Evolutionary conservation across 2,888 invertebrate species (phyloP).

Genomic region (Blastobasis adustella): DNA sequence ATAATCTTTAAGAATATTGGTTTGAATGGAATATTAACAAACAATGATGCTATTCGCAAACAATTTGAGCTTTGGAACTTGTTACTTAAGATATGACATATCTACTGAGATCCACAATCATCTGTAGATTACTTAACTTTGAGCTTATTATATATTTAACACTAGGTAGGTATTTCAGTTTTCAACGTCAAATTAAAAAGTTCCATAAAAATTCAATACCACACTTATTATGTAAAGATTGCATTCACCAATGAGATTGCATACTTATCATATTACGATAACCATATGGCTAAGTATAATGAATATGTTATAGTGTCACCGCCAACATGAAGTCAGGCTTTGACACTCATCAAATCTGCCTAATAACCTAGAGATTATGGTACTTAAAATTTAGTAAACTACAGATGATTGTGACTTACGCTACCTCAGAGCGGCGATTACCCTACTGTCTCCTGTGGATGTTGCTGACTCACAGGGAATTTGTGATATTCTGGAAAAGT

Average conservation of each 20-base stretch:
- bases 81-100: slow-evolving; percentile 52
- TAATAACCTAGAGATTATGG: too few relatives aligned
- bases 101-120: slow-evolving; percentile 72
- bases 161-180: too few relatives aligned
- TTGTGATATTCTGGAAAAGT: slow-evolving; percentile 88
- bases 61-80: slow-evolving; percentile 48
- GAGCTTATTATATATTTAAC: neutral
- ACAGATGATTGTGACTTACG: slow-evolving; percentile 69
- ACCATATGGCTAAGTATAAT: too few relatives aligned
- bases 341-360: too few relatives aligned
- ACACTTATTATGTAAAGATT: too few relatives aligned
- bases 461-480: slow-evolving; percentile 74
- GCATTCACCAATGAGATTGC: too few relatives aligned
- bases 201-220: too few relatives aligned
- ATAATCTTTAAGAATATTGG: slow-evolving; percentile 60
- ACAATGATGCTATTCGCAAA: slow-evolving; percentile 26
- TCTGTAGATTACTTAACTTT: slow-evolving; percentile 64
- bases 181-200: too few relatives aligned
- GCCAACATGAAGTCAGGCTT: too few relatives aligned
- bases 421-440: slow-evolving; percentile 49
- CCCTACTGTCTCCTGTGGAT: slow-evolving; percentile 13
- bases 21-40: slow-evolving; percentile 19
- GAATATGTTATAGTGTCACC: too few relatives aligned
- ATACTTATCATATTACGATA: too few relatives aligned
- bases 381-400: slow-evolving; percentile 61